Evolutionary conservation across 1,140 invertebrate species (phyloP).

Genomic region (Penaeus chinensis): DNA sequence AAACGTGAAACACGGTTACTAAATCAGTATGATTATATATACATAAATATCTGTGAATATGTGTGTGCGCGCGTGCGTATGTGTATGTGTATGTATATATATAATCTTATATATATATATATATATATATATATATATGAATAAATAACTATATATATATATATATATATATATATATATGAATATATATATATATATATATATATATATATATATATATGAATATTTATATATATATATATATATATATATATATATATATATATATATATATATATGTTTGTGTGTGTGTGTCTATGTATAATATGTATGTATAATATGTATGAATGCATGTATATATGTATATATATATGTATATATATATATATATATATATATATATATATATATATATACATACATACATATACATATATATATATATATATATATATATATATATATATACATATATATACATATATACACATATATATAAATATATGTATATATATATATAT

Average conservation of each 20-base stretch:
- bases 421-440: not conserved
- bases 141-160: too few species aligned
- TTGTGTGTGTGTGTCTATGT: not conserved
- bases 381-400: not conserved
- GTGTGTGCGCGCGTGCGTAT: too few species aligned
- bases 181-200: too few species aligned
- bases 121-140: too few species aligned
- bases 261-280: constrained; percentile 2
- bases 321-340: not conserved
- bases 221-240: not conserved
- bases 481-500: constrained; percentile 9
- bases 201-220: too few species aligned
- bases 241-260: constrained; percentile 16
- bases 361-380: constrained; percentile 13
- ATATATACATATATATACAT: constrained; percentile 6
- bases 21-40: too few species aligned
- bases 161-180: too few species aligned
- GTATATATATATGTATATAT: constrained; percentile 8
- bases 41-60: too few species aligned
- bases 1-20: too few species aligned
- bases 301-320: not conserved
- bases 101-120: too few species aligned
- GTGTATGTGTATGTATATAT: too few species aligned
- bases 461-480: constrained; percentile 3
- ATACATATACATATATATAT: not conserved